phyloP scores from a whole-genome alignment of 2,797 vertebrate genomes.

The Pantherophis alleghaniensis region DNA sequence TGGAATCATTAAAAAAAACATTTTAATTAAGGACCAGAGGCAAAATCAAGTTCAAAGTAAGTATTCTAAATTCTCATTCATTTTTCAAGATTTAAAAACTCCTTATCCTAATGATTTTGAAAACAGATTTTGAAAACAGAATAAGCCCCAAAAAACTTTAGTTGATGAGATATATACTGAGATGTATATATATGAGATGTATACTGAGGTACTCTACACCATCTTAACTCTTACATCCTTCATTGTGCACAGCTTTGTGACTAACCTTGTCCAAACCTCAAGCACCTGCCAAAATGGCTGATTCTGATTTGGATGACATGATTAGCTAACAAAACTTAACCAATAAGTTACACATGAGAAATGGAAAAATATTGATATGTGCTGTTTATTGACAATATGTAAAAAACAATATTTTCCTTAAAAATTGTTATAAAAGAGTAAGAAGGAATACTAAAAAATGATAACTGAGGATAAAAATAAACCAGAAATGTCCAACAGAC shows the following conservation, averaged over 20 bases:
- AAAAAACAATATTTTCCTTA: not conserved
- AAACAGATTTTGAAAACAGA: not conserved
- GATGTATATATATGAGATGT: no score
- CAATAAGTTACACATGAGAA: not conserved
- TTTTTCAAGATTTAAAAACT: not conserved
- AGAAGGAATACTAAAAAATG: not conserved
- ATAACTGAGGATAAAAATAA: not conserved
- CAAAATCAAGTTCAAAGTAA: not conserved
- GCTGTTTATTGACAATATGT: not conserved
- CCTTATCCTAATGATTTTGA: not conserved
- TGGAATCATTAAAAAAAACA: not conserved
- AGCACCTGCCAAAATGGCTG: not conserved
- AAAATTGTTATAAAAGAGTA: not conserved
- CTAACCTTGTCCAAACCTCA: not conserved
- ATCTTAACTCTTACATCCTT: not conserved
- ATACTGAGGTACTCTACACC: not conserved
- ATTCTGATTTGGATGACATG: not conserved
- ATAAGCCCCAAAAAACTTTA: not conserved
- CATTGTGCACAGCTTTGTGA: not conserved
- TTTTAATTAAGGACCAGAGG: not conserved
- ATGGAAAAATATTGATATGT: not conserved
- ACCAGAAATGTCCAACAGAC: not conserved
- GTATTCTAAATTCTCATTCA: not conserved
- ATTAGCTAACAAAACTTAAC: not conserved
- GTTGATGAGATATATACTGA: not conserved